Base-by-base conservation (phyloP, 2,888 invertebrate genomes). In the Strigamia crassipes region DNA sequence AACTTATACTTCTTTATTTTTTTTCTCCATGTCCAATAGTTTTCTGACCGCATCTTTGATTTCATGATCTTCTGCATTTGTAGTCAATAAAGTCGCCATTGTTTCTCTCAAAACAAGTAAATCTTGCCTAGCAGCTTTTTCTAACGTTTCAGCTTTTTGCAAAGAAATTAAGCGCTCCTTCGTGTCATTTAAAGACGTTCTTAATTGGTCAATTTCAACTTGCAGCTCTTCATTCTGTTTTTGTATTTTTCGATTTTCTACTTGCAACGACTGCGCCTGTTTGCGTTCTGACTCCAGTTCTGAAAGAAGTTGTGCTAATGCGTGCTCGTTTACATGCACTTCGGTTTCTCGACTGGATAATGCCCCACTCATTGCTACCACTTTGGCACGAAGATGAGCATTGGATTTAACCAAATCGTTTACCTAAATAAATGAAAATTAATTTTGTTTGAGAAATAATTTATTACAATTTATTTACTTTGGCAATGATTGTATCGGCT, bases 361-460 rank as follows among this genome's bases (percentile, higher is more conserved):
- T 31, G 80, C 80, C 12, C 56, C 80, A 23, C 56, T 56, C 51
- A 80, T 27, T 12, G 80, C 38, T 18, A 80, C 80, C 18, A 80
- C 15, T 31, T 61, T 51, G 61, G 80, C 80, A 18, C 51, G 80
- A 80, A 80, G 80, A 15, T 61, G 80, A 27, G 80, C 51, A n/a
- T 80, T 51, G 61, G 61, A 61, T 23, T 61, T 61, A 61, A 61
- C 61, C 61, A 61, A 15, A 9, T 61, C 61, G 23, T 21, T 61
- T 23, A 61, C 61, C 61, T 61, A 21, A 21, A 27, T n/a, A 46
- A 1, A 61, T 23, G 6, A 61, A 10, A 18, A 61, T 18, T 6
- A 56, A 21, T 2, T 61, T 15, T 61, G 21, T 18, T 10, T 18
- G 10, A 21, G n/a, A 23, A 61, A 61, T 18, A 18, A 61, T 23